A percentile compares a stretch with the other conserved stretches of the same genome.
Evolutionary conservation across 1,140 invertebrate genomes (phyloP).

Genomic region (Drosophila ambigua): DNA sequence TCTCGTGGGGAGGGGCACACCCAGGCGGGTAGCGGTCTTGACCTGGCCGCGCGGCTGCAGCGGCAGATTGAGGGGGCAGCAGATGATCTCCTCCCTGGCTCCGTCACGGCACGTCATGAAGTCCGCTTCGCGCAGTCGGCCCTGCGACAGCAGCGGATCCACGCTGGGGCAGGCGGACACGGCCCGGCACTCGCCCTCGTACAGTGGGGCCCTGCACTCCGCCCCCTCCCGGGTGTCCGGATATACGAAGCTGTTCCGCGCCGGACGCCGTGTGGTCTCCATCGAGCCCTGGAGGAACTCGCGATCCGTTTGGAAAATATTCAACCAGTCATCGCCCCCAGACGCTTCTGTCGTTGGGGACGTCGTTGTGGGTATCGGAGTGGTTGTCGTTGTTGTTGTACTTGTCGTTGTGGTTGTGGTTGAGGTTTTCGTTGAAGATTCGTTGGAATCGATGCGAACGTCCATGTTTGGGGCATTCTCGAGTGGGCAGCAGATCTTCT

Average conservation of each 20-base stretch:
- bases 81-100: conserved; percentile 63
- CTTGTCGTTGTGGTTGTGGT: neutral
- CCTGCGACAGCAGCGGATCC: conserved; percentile 36
- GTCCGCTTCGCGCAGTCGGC: conserved; percentile 53
- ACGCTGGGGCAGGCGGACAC: conserved; percentile 53
- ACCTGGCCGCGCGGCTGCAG: conserved; percentile 41
- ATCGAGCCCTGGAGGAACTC: conserved; percentile 37
- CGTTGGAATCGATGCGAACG: conserved; percentile 4
- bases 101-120: conserved; percentile 49
- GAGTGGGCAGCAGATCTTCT: conserved; percentile 70
- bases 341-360: conserved; percentile 2
- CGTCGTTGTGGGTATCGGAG: conserved; percentile 14
- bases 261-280: neutral
- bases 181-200: conserved; percentile 48
- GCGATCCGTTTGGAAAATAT: conserved; percentile 46
- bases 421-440: neutral
- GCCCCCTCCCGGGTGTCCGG: conserved; percentile 7
- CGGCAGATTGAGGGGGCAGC: conserved; percentile 53
- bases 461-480: conserved; percentile 1
- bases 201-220: conserved; percentile 50
- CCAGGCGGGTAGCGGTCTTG: conserved; percentile 8
- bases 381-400: conserved; percentile 7
- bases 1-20: neutral
- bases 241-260: conserved; percentile 4
- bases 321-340: conserved; percentile 28